Conservation (phyloP, 2,797 vertebrate species). For the Carapus acus region DNA sequence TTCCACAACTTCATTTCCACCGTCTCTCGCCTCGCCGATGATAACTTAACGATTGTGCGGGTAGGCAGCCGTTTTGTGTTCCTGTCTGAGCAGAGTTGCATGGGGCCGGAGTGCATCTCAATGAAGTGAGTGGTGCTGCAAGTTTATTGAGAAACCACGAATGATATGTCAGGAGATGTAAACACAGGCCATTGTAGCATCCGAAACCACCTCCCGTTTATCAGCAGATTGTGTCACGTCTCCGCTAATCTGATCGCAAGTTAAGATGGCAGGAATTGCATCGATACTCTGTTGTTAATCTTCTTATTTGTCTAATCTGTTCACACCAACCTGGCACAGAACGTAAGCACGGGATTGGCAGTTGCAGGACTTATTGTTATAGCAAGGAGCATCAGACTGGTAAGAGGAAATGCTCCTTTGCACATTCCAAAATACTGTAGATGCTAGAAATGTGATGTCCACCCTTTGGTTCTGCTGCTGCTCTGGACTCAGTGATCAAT, state of each 20-base stretch:
- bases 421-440: too few relatives aligned
- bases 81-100: neutral
- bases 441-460: too few relatives aligned
- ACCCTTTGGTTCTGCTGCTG: neutral
- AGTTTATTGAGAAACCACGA: too few relatives aligned
- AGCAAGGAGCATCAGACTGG: conserved; percentile 73
- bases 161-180: too few relatives aligned
- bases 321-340: conserved; percentile 53
- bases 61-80: conserved; percentile 56
- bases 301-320: conserved; percentile 20
- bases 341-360: conserved; percentile 69
- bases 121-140: too few relatives aligned
- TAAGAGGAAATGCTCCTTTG: conserved; percentile 42
- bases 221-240: too few relatives aligned
- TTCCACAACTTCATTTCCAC: conserved; percentile 61
- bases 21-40: conserved; percentile 67
- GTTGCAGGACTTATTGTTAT: conserved; percentile 67
- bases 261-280: too few relatives aligned
- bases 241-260: too few relatives aligned
- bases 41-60: conserved; percentile 69
- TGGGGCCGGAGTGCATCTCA: too few relatives aligned
- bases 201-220: too few relatives aligned
- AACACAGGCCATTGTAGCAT: too few relatives aligned
- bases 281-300: conserved; percentile 6
- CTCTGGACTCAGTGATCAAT: neutral